These are phyloP conservation scores for Theonella swinhoei DNA, from an alignment of 37 sponge, comb jelly and placozoan genomes.

Conservation along the genomic window DNA sequence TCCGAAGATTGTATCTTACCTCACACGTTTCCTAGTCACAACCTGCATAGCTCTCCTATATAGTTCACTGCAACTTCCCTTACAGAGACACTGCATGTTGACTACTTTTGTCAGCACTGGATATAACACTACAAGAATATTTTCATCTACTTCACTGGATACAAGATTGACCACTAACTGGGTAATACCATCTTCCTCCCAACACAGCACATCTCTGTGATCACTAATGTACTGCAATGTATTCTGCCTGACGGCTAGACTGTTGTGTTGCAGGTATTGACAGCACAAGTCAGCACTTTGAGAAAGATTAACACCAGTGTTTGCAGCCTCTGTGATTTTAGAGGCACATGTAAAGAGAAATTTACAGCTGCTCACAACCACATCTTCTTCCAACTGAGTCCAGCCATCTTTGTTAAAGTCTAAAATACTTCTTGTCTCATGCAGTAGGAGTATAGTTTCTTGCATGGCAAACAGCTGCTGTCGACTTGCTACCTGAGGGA, in stretches of 20 bases:
- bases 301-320: not conserved
- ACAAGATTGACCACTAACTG: not conserved
- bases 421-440: not conserved
- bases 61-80: not conserved
- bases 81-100: too few relatives aligned
- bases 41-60: not conserved
- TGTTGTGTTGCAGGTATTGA: not conserved
- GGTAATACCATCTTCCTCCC: not conserved
- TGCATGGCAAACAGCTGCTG: not conserved
- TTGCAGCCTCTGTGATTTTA: not conserved
- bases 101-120: not conserved
- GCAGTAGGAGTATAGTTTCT: not conserved
- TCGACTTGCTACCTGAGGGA: too few relatives aligned
- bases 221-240: not conserved
- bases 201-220: not conserved
- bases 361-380: not conserved
- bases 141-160: not conserved
- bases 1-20: not conserved
- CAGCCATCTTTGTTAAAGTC: not conserved
- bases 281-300: not conserved
- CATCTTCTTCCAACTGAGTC: not conserved
- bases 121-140: not conserved
- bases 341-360: not conserved
- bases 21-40: not conserved
- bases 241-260: not conserved